phyloP scores from a whole-genome alignment of 2,113 vertebrate genomes.

The Gallinago media region DNA sequence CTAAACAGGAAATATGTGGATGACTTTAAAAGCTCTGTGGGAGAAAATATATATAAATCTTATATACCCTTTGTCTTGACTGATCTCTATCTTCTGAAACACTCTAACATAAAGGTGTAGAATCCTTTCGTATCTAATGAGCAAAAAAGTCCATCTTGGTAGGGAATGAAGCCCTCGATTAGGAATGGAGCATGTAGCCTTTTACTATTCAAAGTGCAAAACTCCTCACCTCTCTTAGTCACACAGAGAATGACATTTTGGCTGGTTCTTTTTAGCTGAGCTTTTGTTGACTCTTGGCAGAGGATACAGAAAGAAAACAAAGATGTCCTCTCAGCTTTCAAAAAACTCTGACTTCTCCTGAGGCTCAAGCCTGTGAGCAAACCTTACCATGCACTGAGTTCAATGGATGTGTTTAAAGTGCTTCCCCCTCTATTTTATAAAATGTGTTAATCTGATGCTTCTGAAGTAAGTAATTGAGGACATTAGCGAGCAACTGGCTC shows the following conservation, averaged over 20 bases:
- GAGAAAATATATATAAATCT: neutral
- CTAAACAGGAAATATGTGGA: conserved; percentile 41
- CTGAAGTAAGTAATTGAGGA: neutral
- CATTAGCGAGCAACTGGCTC: neutral
- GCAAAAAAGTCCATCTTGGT: neutral
- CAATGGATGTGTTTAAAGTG: neutral
- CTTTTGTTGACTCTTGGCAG: conserved; percentile 37
- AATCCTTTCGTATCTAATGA: neutral
- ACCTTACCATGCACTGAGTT: neutral
- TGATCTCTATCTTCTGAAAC: neutral
- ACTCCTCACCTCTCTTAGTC: neutral
- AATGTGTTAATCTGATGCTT: neutral
- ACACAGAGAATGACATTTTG: neutral
- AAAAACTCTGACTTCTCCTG: neutral
- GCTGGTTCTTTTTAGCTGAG: neutral
- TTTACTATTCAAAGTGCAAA: conserved; percentile 24
- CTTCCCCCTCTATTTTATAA: neutral
- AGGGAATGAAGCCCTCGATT: neutral
- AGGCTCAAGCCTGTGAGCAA: neutral
- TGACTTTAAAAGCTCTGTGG: neutral
- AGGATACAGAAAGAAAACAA: neutral
- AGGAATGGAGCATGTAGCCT: neutral
- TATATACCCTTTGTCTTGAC: neutral
- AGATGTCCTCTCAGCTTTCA: neutral
- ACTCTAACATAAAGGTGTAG: neutral